Conservation (phyloP, 2,888 invertebrate species). For the Cabera pusaria region DNA sequence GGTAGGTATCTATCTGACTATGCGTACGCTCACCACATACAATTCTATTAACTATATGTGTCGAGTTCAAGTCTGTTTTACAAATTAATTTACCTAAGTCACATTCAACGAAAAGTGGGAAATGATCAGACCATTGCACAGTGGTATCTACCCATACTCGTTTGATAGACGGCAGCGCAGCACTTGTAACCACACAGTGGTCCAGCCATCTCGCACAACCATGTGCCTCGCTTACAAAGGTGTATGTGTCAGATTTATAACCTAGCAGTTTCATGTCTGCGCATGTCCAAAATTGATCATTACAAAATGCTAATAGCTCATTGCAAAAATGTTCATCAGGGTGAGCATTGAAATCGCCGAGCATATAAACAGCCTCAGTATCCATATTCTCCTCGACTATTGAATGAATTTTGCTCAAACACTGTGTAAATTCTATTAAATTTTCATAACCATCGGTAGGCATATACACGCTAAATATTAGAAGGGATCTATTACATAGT, state of each 20-base stretch:
- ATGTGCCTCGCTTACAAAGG: conserved; percentile 1
- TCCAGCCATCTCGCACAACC: neutral
- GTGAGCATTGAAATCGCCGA: too few relatives aligned
- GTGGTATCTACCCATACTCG: conserved; percentile 5
- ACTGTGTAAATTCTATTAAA: conserved; percentile 7
- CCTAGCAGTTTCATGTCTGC: conserved; percentile 1
- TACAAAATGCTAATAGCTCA: neutral
- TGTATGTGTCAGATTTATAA: conserved; percentile 1
- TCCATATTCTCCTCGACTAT: conserved; percentile 12
- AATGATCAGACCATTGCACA: conserved; percentile 6
- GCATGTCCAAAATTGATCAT: neutral
- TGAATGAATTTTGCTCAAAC: conserved; percentile 9
- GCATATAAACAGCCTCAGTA: neutral
- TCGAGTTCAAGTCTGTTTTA: neutral
- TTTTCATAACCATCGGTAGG: neutral
- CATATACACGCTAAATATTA: conserved; percentile 3
- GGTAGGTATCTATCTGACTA: conserved; percentile 4
- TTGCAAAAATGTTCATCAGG: neutral
- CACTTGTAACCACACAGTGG: conserved; percentile 5
- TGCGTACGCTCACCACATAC: conserved; percentile 9
- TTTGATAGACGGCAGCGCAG: conserved; percentile 6
- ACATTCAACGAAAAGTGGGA: conserved; percentile 9
- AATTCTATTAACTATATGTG: too few relatives aligned
- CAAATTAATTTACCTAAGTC: neutral
- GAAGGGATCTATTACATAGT: neutral